Conservation (phyloP, 2,113 vertebrate genomes). For the Nanorana parkeri region DNA sequence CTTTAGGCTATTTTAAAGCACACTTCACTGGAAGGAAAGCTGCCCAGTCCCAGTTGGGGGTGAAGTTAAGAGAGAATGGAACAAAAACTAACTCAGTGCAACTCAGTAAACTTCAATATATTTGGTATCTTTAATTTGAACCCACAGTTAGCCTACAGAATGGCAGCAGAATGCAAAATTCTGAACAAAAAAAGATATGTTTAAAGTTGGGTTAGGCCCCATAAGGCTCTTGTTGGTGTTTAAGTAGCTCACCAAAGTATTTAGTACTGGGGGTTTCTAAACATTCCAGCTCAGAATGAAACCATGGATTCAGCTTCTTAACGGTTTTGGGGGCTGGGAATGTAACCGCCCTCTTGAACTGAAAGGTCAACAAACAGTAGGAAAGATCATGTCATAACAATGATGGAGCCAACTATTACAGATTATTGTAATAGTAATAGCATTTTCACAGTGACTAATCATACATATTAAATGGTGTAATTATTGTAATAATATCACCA, state of each 20-base stretch:
- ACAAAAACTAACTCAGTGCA: conserved; percentile 86
- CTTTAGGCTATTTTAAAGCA: conserved; percentile 79
- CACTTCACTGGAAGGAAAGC: conserved; percentile 80
- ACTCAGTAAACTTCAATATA: conserved; percentile 86
- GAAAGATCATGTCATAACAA: conserved; percentile 84
- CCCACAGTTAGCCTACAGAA: conserved; percentile 82
- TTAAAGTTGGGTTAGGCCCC: conserved; percentile 84
- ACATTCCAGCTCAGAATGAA: conserved; percentile 88
- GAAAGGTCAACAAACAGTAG: conserved; percentile 84
- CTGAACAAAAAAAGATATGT: conserved; percentile 86
- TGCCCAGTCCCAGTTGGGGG: conserved; percentile 81
- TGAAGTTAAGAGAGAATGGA: conserved; percentile 81
- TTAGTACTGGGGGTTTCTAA: conserved; percentile 86
- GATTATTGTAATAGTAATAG: conserved; percentile 76
- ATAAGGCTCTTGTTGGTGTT: conserved; percentile 91
- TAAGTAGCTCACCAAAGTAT: conserved; percentile 84
- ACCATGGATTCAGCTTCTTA: conserved; percentile 82
- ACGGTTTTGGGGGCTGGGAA: conserved; percentile 82
- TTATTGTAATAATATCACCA: conserved; percentile 75
- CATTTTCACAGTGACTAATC: conserved; percentile 75
- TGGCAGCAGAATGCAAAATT: conserved; percentile 84
- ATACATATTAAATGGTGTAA: conserved; percentile 74
- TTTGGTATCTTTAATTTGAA: conserved; percentile 82
- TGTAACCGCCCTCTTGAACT: conserved; percentile 80
- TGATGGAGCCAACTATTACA: conserved; percentile 79